Percentiles rank a stretch among this genome's conserved stretches.
These are phyloP conservation scores for Sinelater perroti DNA, from an alignment of 2,888 invertebrate genomes.

Conservation along the genomic window DNA sequence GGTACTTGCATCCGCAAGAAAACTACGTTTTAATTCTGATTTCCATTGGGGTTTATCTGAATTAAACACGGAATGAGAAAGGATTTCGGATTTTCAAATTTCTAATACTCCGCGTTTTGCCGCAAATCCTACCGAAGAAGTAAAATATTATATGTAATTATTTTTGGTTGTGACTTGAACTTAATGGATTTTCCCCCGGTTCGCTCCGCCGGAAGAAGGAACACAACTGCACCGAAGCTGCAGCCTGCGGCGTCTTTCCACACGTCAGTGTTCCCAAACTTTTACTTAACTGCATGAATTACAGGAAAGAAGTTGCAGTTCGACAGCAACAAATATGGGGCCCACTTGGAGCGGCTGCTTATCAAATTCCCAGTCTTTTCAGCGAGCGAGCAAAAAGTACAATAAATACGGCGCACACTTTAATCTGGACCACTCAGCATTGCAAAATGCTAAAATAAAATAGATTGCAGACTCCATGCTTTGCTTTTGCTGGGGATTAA, in stretches of 20 bases:
- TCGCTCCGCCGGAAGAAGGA: too few species aligned
- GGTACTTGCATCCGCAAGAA: constrained; percentile 51
- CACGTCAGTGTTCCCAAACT: too few species aligned
- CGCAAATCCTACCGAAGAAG: constrained; percentile 53
- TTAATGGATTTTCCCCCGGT: constrained; percentile 9
- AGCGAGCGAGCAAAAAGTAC: constrained; percentile 32
- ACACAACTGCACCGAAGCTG: too few species aligned
- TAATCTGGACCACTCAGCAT: constrained; percentile 49
- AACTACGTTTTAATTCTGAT: constrained; percentile 62
- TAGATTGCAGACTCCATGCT: constrained; percentile 51
- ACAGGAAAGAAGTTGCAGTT: neutral
- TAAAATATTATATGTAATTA: constrained; percentile 56
- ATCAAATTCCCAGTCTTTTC: constrained; percentile 29
- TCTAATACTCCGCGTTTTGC: constrained; percentile 55
- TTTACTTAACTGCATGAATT: too few species aligned
- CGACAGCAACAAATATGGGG: neutral
- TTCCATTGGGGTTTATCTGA: constrained; percentile 60
- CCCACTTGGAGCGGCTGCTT: constrained; percentile 10
- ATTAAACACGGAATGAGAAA: constrained; percentile 60
- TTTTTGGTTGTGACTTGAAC: constrained; percentile 52
- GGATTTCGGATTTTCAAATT: constrained; percentile 60
- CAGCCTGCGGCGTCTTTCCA: too few species aligned
- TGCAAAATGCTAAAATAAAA: constrained; percentile 53
- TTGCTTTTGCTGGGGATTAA: constrained; percentile 53
- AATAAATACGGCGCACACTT: constrained; percentile 45